These are phyloP conservation scores for Ceratina australensis DNA, from an alignment of 1,140 invertebrate species.

Conservation along the genomic window DNA sequence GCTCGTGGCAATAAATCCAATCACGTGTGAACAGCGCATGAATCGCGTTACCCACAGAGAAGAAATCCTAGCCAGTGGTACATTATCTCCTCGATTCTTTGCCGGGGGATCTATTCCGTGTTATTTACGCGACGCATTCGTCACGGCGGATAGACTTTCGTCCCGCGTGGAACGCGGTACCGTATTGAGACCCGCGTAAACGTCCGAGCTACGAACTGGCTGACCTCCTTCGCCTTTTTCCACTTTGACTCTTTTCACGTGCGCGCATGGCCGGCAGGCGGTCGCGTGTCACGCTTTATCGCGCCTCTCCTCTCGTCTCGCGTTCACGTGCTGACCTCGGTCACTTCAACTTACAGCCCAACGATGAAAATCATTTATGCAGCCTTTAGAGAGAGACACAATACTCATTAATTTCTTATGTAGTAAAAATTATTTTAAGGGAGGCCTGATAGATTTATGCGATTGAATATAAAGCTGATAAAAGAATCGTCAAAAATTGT, in stretches of 20 bases:
- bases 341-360: neutral
- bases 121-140: constrained; percentile 29
- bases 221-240: constrained; percentile 35
- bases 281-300: constrained; percentile 52
- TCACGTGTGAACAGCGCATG: constrained; percentile 20
- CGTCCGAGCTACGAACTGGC: constrained; percentile 2
- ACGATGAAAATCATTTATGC: too few species aligned
- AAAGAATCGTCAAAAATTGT: too few species aligned
- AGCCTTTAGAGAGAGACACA: too few species aligned
- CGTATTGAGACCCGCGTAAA: constrained; percentile 3
- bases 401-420: too few species aligned
- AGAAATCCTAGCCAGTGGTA: constrained; percentile 7
- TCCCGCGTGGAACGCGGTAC: constrained; percentile 14
- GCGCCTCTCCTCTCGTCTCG: constrained; percentile 26
- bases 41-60: neutral
- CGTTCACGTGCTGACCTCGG: constrained; percentile 33
- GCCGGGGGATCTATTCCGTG: neutral
- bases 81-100: neutral
- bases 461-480: too few species aligned
- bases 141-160: constrained; percentile 36
- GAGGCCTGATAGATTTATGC: too few species aligned
- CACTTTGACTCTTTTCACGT: constrained; percentile 19
- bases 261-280: constrained; percentile 5
- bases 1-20: constrained; percentile 13
- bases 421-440: too few species aligned